These are phyloP conservation scores for Pelochelys cantorii DNA, from an alignment of 2,797 vertebrate species.

Conservation along the genomic window DNA sequence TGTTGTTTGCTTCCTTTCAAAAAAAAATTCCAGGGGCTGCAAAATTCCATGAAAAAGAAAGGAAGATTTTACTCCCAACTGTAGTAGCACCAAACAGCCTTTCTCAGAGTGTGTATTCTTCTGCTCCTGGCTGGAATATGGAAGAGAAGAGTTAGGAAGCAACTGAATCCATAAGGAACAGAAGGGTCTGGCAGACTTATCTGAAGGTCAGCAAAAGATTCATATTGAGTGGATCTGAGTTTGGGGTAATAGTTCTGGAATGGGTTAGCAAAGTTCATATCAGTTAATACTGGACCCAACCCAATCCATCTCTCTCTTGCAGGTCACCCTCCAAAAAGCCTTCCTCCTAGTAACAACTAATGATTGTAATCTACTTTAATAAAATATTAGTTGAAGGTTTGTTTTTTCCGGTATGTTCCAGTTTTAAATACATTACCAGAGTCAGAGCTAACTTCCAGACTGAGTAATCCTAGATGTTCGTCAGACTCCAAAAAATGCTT, in stretches of 20 bases:
- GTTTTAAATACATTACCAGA: slow-evolving; percentile 73
- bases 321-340: slow-evolving; percentile 19
- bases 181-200: background rate
- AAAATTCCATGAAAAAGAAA: background rate
- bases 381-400: slow-evolving; percentile 55
- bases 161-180: background rate
- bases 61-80: background rate
- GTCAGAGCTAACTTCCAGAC: slow-evolving; percentile 79
- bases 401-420: slow-evolving; percentile 67
- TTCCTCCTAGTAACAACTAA: slow-evolving; percentile 59
- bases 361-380: slow-evolving; percentile 64
- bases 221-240: rapidly evolving
- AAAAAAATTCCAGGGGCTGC: background rate
- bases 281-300: slow-evolving; percentile 36
- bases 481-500: slow-evolving; percentile 80
- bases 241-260: background rate
- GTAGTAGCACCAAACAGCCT: background rate
- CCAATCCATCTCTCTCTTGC: slow-evolving; percentile 44
- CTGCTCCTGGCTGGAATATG: background rate
- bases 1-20: background rate
- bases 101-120: background rate
- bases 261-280: slow-evolving; percentile 19
- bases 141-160: background rate
- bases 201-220: background rate
- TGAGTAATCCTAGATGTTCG: slow-evolving; percentile 81